Conservation (phyloP, 1,140 invertebrate species). For the Planococcus citri region DNA sequence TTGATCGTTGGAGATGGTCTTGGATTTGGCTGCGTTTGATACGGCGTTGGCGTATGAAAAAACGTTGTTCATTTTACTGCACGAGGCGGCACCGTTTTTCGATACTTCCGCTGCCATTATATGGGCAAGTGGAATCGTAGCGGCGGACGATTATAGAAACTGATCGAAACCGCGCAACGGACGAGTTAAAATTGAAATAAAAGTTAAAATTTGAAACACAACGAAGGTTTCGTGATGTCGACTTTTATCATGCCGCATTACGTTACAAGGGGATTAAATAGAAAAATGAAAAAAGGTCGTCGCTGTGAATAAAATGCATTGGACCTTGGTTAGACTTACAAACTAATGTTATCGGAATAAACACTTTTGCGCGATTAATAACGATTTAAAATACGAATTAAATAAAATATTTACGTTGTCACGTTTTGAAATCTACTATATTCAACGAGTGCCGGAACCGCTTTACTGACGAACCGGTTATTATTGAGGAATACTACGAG, state of each 20-base stretch:
- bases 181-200: neutral
- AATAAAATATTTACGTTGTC: constrained; percentile 9
- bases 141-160: neutral
- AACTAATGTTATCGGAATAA: neutral
- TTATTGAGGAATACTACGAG: neutral
- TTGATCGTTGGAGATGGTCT: neutral
- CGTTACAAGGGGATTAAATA: neutral
- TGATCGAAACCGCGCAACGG: neutral
- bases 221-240: neutral
- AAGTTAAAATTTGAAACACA: constrained; percentile 1
- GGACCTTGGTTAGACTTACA: neutral
- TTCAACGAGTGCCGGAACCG: neutral
- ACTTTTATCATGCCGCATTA: constrained; percentile 2
- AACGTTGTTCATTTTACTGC: constrained; percentile 1
- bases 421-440: neutral
- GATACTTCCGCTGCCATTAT: neutral
- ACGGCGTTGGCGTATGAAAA: constrained; percentile 11
- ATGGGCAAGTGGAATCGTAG: neutral
- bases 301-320: constrained; percentile 10
- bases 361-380: neutral
- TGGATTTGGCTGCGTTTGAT: neutral
- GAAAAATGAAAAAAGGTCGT: neutral
- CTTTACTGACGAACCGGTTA: neutral
- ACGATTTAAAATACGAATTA: neutral
- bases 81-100: neutral